Evolutionary conservation across 2,888 invertebrate genomes (phyloP).

Genomic region (Mantis religiosa): DNA sequence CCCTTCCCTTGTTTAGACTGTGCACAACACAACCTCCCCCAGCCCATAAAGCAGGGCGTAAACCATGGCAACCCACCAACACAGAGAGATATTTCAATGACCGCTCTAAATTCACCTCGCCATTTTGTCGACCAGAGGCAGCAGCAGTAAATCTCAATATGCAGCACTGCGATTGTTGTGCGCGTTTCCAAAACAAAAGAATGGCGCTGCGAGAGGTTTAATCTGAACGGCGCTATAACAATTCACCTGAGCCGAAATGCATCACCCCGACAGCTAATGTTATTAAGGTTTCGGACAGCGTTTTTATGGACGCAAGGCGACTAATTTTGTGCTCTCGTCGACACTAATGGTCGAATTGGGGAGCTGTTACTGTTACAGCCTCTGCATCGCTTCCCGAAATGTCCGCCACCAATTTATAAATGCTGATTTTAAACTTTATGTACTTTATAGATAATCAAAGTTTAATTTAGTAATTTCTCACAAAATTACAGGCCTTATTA

Average conservation of each 20-base stretch:
- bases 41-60: conserved; percentile 4
- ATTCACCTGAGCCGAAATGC: neutral
- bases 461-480: neutral
- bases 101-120: neutral
- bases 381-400: neutral
- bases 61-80: neutral
- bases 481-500: no score
- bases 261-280: neutral
- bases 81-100: neutral
- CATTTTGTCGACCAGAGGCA: neutral
- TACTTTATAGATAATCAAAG: neutral
- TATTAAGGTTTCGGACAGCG: neutral
- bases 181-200: neutral
- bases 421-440: neutral
- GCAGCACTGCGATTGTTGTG: neutral
- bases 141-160: neutral
- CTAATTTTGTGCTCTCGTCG: neutral
- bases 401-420: neutral
- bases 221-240: neutral
- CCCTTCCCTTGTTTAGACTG: neutral
- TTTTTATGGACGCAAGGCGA: neutral
- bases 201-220: neutral
- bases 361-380: neutral
- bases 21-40: neutral
- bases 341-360: neutral